Percentiles rank a stretch among this genome's conserved stretches.
phyloP scores from a whole-genome alignment of 2,888 invertebrate species.

The Lasioglossum calceatum region DNA sequence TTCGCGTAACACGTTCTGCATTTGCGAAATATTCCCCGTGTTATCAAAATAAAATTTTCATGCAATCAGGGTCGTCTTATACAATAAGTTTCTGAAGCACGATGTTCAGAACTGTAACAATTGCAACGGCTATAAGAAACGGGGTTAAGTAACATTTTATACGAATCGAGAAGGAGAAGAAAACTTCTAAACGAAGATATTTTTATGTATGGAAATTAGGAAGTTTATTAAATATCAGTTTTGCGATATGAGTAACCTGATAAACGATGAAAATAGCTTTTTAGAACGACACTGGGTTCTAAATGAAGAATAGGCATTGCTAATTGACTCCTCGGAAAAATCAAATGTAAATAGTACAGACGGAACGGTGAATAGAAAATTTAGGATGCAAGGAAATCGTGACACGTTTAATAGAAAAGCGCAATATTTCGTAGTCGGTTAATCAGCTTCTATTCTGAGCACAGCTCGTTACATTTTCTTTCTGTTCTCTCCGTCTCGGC shows the following conservation, averaged over 20 bases:
- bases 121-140: background rate
- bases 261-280: conserved; percentile 14
- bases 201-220: background rate
- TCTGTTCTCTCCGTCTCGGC: background rate
- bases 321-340: background rate
- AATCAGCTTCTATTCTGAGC: conserved; percentile 40
- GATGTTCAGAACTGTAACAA: no score
- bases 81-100: background rate
- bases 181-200: background rate
- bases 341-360: background rate
- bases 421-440: conserved; percentile 35
- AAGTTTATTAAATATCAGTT: no score
- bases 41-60: background rate
- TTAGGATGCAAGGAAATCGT: background rate
- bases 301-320: background rate
- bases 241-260: background rate
- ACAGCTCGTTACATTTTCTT: background rate
- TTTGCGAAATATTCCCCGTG: conserved; percentile 16
- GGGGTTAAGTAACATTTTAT: background rate
- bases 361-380: background rate
- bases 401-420: conserved; percentile 11
- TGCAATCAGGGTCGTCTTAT: background rate
- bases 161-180: background rate
- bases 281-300: background rate
- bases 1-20: conserved; percentile 38